These are phyloP conservation scores for Pseudococcus longispinus DNA, from an alignment of 2,888 invertebrate genomes.

Conservation along the genomic window DNA sequence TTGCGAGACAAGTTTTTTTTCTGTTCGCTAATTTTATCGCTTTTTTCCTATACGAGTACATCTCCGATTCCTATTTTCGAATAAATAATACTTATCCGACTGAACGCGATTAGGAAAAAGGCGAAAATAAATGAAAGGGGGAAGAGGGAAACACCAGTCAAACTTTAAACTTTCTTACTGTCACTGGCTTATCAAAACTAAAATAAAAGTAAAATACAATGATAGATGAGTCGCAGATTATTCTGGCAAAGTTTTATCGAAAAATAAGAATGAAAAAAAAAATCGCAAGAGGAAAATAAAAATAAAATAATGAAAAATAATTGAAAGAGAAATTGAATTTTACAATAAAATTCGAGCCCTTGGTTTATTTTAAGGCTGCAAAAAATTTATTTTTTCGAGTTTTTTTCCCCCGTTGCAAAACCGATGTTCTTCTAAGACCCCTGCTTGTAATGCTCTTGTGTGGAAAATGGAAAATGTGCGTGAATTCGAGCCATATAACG, in stretches of 20 bases:
- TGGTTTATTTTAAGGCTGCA: not conserved
- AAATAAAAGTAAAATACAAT: slow-evolving; percentile 4
- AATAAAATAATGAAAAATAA: slow-evolving; percentile 17
- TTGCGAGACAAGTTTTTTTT: not conserved
- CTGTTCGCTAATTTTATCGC: not conserved
- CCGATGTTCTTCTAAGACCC: no score
- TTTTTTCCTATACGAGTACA: not conserved
- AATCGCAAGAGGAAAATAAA: not conserved
- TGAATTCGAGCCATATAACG: not conserved
- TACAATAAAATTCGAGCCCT: not conserved
- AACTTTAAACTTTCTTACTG: slow-evolving; percentile 29
- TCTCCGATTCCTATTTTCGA: not conserved
- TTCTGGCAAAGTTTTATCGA: not conserved
- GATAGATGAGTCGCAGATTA: slow-evolving; percentile 16
- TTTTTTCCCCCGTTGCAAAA: no score
- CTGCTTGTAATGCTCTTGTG: no score
- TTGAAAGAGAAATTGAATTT: slow-evolving; percentile 4
- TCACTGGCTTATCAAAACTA: slow-evolving; percentile 12
- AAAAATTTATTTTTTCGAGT: not conserved
- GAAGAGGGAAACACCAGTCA: not conserved
- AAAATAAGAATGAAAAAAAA: not conserved
- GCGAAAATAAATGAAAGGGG: not conserved
- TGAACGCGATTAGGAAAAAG: not conserved
- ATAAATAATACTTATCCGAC: not conserved
- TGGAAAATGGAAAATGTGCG: not conserved